Base-by-base conservation (phyloP, 2,113 vertebrate genomes). In the Oryzias curvinotus region DNA sequence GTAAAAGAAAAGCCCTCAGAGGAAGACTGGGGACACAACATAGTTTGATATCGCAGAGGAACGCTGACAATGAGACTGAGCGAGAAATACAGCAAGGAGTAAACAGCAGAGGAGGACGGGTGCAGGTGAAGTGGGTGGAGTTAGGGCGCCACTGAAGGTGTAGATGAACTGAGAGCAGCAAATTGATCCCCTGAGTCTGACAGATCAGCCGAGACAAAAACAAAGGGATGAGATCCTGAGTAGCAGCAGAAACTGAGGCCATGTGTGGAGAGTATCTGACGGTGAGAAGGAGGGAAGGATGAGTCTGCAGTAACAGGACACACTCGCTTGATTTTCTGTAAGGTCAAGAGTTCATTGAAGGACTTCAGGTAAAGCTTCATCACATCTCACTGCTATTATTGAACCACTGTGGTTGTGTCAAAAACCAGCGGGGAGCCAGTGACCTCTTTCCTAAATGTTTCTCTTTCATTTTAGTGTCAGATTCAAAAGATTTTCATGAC, bases 51-150 rank as follows among this genome's bases (percentile, higher is more conserved):
- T 52, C 8, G 47, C 15, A 2, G 8, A 26, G 19, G 55, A 59
- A 18, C 16, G 57, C 50, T 64, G 14, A 3, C 8, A 16, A 21
- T 61, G 14, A 0, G 42, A 15, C 28, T 12, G 44, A 54, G 41
- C 6, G 19, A 26, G 16, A 54, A 28, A 25, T 25, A 17, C 26
- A 43, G 21, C 23, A 49, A 67, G 43, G 18, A 18, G 61, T 47
- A 49, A 69, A 64, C 15, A 17, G 42, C 5, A 55, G 65, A 62
- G 46, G 49, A 25, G 50, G 56, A 54, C 53, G 53, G 50, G 62
- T 49, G 23, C 52, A 75, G 78, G 77, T 70, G 68, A 73, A 43
- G 63, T 77, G 85, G 89, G 90, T 65, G 89, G 87, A 71, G 84
- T 87, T 68, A 71, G 74, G 60, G 67, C 67, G 62, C 57, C 54